phyloP scores from a whole-genome alignment of 2,113 vertebrate genomes.

The Xiphophorus couchianus region DNA sequence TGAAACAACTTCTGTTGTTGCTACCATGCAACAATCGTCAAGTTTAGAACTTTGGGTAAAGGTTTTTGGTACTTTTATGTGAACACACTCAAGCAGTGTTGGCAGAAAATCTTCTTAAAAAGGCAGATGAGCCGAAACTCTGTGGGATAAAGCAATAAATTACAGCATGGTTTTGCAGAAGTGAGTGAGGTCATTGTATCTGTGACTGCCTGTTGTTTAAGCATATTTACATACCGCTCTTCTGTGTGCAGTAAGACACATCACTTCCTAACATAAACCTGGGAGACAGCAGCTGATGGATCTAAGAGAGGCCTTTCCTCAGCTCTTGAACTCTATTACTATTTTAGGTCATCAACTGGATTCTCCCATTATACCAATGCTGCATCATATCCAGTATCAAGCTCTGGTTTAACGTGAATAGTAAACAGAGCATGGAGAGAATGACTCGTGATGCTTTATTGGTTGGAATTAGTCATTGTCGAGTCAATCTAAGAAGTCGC shows the following conservation, averaged over 20 bases:
- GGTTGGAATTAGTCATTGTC: constrained; percentile 29
- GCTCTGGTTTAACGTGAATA: constrained; percentile 27
- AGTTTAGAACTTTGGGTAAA: neutral
- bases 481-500: neutral
- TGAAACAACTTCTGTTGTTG: neutral
- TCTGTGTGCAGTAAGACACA: constrained; percentile 46
- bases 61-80: neutral
- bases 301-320: constrained; percentile 36
- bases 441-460: constrained; percentile 14
- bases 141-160: neutral
- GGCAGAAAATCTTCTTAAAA: neutral
- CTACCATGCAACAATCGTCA: neutral
- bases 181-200: constrained; percentile 45
- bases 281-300: constrained; percentile 67
- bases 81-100: constrained; percentile 9
- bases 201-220: constrained; percentile 39
- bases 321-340: constrained; percentile 73
- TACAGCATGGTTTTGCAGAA: constrained; percentile 17
- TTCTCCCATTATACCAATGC: constrained; percentile 39
- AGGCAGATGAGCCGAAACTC: neutral
- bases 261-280: constrained; percentile 68
- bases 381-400: constrained; percentile 29
- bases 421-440: constrained; percentile 30
- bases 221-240: constrained; percentile 31
- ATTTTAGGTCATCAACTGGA: constrained; percentile 78